A percentile compares a stretch with the other conserved stretches of the same genome.
phyloP scores from a whole-genome alignment of 2,797 vertebrate genomes.

The Sus cebifrons region DNA sequence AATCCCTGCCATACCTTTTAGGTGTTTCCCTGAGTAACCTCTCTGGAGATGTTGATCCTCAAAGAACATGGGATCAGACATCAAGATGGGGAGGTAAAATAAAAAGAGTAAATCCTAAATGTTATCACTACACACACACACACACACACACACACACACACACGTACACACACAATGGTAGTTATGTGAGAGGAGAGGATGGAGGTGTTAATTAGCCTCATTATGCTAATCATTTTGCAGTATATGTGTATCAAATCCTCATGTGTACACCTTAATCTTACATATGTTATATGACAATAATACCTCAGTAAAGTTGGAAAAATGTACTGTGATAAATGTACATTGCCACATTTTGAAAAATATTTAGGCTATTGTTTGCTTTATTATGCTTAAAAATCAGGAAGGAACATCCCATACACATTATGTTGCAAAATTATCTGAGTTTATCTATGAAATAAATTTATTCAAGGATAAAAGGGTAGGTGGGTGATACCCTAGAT shows the following conservation, averaged over 20 bases:
- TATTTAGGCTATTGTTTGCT: slow-evolving; percentile 38
- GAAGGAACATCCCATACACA: not conserved
- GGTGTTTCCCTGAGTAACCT: not conserved
- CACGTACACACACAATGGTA: not conserved
- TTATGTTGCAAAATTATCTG: slow-evolving; percentile 50
- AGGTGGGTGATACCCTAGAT: no score
- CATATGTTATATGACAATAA: not conserved
- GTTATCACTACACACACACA: not conserved
- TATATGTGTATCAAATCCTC: not conserved
- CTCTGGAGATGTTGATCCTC: not conserved
- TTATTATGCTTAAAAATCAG: slow-evolving; percentile 59
- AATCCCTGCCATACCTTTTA: not conserved
- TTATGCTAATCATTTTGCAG: not conserved
- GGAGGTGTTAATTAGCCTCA: not conserved
- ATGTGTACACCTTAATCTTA: not conserved
- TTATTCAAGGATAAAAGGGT: not conserved
- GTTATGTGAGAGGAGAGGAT: not conserved
- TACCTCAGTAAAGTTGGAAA: slow-evolving; percentile 1
- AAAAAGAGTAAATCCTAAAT: not conserved
- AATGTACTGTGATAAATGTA: not conserved
- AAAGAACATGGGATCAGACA: not conserved
- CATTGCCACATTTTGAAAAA: not conserved
- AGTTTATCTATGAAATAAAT: slow-evolving; percentile 62
- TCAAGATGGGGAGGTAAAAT: not conserved
- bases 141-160: not conserved